A percentile compares a stretch with the other conserved stretches of the same genome.
phyloP scores from a whole-genome alignment of 2,113 vertebrate species.

The Neotragus moschatus region DNA sequence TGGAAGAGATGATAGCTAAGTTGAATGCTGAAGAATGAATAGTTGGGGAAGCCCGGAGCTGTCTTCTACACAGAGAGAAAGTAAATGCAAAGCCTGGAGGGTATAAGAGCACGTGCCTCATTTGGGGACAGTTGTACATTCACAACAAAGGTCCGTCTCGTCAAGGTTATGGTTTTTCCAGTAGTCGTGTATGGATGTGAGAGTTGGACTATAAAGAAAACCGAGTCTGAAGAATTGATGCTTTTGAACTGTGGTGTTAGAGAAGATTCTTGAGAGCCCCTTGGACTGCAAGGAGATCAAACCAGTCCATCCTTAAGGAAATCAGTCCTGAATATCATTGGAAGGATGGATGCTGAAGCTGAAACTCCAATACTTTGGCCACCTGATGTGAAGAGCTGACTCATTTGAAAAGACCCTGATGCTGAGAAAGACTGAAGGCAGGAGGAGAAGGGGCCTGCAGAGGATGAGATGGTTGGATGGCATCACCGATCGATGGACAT shows the following conservation, averaged over 20 bases:
- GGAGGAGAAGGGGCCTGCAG: neutral
- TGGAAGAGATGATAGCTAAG: neutral
- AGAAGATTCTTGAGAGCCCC: neutral
- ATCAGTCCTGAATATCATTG: neutral
- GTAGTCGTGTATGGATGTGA: neutral
- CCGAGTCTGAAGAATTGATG: neutral
- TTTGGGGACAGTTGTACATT: neutral
- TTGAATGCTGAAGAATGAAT: neutral
- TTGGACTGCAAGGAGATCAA: neutral
- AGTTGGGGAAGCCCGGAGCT: neutral
- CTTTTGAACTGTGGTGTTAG: neutral
- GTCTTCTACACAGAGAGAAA: neutral
- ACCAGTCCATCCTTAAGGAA: neutral
- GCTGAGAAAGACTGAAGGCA: neutral
- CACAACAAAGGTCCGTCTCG: rapidly evolving
- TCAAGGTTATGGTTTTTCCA: neutral
- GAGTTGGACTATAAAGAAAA: neutral
- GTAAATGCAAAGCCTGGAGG: neutral
- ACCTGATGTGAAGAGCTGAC: neutral
- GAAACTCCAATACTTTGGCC: neutral
- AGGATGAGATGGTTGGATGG: neutral
- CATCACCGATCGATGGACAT: neutral
- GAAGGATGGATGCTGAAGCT: neutral
- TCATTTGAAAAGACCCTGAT: neutral
- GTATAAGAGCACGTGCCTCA: neutral